Base-by-base conservation (phyloP, 2,797 vertebrate species). In the Borostomias antarcticus region DNA sequence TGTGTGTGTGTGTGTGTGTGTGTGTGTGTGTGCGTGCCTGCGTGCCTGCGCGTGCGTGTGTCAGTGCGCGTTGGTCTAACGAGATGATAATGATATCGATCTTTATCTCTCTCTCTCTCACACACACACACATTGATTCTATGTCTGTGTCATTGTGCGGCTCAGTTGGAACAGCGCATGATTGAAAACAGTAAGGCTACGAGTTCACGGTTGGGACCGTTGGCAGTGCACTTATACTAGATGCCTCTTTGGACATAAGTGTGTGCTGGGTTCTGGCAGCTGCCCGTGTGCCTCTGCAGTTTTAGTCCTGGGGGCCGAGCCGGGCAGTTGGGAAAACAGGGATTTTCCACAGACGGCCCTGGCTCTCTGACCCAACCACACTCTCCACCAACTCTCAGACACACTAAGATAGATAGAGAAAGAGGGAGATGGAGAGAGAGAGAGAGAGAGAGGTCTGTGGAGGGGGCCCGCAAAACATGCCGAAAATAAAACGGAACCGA, bases 401-500 rank as follows among this genome's bases (percentile, higher is more conserved):
- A 61, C 47, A 47, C 33, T 5, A 1, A 26, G 57, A 43, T 19
- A 23, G 54, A 58, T 29, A 26, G 35, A 40, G 33, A 58, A 32
- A 54, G 52, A 54, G 28, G 29, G 53, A 56, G 63, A 50, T 15
- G 23, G 33, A 15, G 11, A 43, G 23, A 43, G 35, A 21, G 54
- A 33, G 30, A 25, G 57, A 40, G 30, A 68, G 68, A 72, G 66
- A 67, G 73, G 75, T 78, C 74, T 68, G 66, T 53, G 66, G 28
- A 29, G 62, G 35, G 68, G 48, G 62, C 53, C 3, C 48, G 59
- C 63, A 74, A 65, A 60, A 51, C 45, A 60, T 26, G 17, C 26
- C 63, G 62, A 74, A 76, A 78, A 70, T 64, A 69, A 76, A 70
- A 70, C 48, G 62, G 43, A 51, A 61, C 62, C n/a, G 40, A n/a